Percentiles rank a stretch among this genome's conserved stretches.
Conservation (phyloP, 2,888 invertebrate species). For the Muschampia staudingeri region DNA sequence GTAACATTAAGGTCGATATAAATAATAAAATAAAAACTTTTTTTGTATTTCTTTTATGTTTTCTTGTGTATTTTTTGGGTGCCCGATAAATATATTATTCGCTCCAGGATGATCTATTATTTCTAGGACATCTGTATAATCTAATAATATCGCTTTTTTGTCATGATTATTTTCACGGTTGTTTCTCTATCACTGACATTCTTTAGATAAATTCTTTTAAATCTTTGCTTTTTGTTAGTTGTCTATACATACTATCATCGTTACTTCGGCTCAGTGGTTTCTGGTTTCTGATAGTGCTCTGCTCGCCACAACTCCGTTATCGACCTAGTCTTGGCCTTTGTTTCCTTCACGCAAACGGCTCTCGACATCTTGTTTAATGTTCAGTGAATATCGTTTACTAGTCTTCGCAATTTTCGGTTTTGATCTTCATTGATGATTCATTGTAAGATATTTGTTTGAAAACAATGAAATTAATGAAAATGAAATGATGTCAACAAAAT, state of each 20-base stretch:
- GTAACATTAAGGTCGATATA: too few species aligned
- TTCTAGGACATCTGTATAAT: too few species aligned
- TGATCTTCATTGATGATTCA: neutral
- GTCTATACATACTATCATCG: neutral
- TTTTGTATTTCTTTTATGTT: too few species aligned
- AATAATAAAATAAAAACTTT: too few species aligned
- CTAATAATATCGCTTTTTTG: neutral
- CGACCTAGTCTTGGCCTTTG: slow-evolving; percentile 32
- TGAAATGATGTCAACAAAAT: too few species aligned
- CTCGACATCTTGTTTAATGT: neutral
- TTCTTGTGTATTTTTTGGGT: too few species aligned
- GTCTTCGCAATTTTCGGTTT: neutral
- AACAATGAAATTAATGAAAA: too few species aligned
- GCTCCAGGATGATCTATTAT: too few species aligned
- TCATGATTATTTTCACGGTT: neutral
- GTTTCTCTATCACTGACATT: neutral
- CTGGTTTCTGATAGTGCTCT: slow-evolving; percentile 30
- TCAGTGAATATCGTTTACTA: neutral
- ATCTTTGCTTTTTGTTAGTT: neutral
- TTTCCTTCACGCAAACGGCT: slow-evolving; percentile 28
- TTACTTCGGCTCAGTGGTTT: slow-evolving; percentile 22
- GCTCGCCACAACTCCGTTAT: slow-evolving; percentile 36
- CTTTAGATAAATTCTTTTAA: neutral
- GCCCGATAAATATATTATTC: too few species aligned
- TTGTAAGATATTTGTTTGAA: neutral